Evolutionary conservation across 2,113 vertebrate genomes (phyloP).

Genomic region (Trematomus loennbergii): DNA sequence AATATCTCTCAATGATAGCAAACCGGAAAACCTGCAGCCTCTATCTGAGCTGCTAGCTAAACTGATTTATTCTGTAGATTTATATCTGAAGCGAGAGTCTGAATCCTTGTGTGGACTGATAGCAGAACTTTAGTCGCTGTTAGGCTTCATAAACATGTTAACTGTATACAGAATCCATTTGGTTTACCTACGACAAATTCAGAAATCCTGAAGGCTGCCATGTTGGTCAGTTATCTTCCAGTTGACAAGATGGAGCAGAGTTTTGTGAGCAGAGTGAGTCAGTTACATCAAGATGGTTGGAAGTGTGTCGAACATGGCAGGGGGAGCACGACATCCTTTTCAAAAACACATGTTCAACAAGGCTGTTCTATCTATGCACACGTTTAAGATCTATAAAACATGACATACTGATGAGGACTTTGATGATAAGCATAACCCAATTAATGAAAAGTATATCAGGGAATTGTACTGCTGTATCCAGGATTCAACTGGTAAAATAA

Average conservation of each 20-base stretch:
- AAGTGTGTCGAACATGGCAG: constrained; percentile 12
- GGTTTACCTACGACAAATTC: neutral
- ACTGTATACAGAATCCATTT: neutral
- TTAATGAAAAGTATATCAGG: neutral
- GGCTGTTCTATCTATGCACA: neutral
- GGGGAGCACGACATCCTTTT: neutral
- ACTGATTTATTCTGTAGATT: constrained; percentile 26
- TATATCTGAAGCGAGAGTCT: constrained; percentile 22
- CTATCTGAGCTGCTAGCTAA: constrained; percentile 5
- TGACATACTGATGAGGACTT: neutral
- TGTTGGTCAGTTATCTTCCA: constrained; percentile 17
- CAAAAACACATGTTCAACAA: neutral
- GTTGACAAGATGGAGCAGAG: constrained; percentile 46
- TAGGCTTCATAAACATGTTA: neutral
- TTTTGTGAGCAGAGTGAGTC: constrained; percentile 55
- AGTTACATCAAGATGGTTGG: constrained; percentile 41
- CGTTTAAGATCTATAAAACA: too few species aligned
- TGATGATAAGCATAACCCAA: neutral
- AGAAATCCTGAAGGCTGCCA: constrained; percentile 28
- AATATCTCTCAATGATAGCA: constrained; percentile 37
- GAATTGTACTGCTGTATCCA: neutral
- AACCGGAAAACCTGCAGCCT: constrained; percentile 31
- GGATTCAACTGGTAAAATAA: neutral
- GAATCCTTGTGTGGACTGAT: neutral
- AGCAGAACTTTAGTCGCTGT: neutral